These are phyloP conservation scores for Sarcoramphus papa DNA, from an alignment of 2,797 vertebrate genomes.

Conservation along the genomic window DNA sequence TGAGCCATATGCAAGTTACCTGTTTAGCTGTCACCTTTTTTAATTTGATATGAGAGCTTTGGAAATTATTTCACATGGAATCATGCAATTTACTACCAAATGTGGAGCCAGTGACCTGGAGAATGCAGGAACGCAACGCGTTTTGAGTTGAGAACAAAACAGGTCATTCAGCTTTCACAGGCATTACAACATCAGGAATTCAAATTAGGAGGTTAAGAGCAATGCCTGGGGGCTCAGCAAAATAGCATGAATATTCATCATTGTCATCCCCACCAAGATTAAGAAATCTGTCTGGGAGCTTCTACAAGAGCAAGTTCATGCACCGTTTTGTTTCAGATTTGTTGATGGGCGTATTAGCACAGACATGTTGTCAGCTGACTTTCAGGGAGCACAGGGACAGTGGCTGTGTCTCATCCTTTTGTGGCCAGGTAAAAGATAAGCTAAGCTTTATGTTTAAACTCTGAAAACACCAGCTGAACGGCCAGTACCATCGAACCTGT, in stretches of 20 bases:
- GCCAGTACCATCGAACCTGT: not conserved
- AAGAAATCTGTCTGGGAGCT: not conserved
- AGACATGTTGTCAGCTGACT: not conserved
- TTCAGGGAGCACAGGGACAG: not conserved
- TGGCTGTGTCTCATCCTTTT: not conserved
- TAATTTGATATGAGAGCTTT: not conserved
- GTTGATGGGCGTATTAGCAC: not conserved
- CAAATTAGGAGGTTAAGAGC: not conserved
- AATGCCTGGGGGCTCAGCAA: not conserved
- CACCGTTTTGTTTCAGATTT: not conserved
- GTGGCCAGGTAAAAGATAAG: not conserved
- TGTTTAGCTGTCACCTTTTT: not conserved
- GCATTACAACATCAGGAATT: not conserved
- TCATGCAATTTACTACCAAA: not conserved
- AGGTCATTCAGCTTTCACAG: not conserved
- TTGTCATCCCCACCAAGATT: not conserved
- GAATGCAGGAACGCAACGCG: accelerated
- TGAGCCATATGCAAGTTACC: not conserved
- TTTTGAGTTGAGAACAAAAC: not conserved
- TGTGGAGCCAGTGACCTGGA: not conserved
- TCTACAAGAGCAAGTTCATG: not conserved
- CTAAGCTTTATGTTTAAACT: not conserved
- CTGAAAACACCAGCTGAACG: not conserved
- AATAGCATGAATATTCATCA: not conserved
- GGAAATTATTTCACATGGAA: not conserved